phyloP scores from a whole-genome alignment of 2,888 invertebrate genomes.

The Thymelicus lineola region DNA sequence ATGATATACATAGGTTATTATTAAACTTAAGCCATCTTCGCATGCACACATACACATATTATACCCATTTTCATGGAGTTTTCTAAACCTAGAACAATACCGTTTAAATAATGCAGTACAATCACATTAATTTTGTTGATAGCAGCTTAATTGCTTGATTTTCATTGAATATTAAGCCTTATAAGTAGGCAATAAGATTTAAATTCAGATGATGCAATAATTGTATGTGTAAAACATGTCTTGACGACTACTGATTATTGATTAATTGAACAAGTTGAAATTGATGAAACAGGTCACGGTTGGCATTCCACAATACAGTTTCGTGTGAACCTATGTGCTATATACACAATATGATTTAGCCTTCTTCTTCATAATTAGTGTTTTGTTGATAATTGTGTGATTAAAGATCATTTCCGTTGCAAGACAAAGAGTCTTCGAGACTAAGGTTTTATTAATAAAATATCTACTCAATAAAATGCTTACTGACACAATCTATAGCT shows the following conservation, averaged over 20 bases:
- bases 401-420: not conserved
- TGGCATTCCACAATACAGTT: not conserved
- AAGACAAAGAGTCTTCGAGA: too few relatives aligned
- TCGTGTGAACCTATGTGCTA: not conserved
- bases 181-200: not conserved
- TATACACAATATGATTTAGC: too few relatives aligned
- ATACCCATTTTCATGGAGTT: not conserved
- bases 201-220: not conserved
- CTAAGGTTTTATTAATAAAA: too few relatives aligned
- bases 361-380: not conserved
- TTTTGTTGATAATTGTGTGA: not conserved
- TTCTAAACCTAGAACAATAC: too few relatives aligned
- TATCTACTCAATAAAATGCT: too few relatives aligned
- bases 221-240: too few relatives aligned
- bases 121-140: not conserved
- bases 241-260: not conserved
- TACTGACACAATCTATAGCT: too few relatives aligned
- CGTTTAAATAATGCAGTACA: too few relatives aligned
- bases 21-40: too few relatives aligned
- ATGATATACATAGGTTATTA: not conserved
- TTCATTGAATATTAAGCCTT: not conserved
- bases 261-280: slow-evolving; percentile 20
- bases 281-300: slow-evolving; percentile 13
- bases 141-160: not conserved
- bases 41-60: too few relatives aligned